phyloP scores from a whole-genome alignment of 2,797 vertebrate species.

The Myioborus miniatus region DNA sequence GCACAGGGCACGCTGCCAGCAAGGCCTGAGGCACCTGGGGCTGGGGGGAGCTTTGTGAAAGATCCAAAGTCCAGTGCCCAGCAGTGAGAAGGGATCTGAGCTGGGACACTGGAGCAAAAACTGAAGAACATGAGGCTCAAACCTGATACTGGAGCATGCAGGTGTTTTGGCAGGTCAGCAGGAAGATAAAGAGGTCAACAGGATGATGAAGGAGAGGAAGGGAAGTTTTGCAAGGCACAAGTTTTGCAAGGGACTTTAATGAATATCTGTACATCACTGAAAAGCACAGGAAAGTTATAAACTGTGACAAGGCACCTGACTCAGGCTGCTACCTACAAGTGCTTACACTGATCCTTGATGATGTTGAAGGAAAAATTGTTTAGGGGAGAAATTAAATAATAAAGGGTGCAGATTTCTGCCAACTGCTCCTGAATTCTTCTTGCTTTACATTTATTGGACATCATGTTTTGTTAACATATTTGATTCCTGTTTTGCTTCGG shows the following conservation, averaged over 20 bases:
- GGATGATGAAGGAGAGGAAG: neutral
- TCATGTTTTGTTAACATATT: neutral
- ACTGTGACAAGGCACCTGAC: neutral
- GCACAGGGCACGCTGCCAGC: neutral
- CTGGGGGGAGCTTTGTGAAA: neutral
- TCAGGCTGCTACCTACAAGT: neutral
- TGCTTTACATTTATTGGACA: neutral
- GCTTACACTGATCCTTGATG: neutral
- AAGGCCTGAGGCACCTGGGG: neutral
- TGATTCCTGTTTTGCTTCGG: constrained; percentile 4
- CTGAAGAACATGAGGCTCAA: neutral
- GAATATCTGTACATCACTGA: neutral
- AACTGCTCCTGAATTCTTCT: neutral
- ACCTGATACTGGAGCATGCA: neutral
- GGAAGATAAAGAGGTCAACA: neutral
- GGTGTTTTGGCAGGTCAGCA: neutral
- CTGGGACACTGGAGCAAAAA: neutral
- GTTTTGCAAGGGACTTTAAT: no score
- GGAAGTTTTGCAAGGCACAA: neutral
- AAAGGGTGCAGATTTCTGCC: neutral
- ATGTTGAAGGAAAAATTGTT: neutral
- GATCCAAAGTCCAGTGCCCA: neutral
- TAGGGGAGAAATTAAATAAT: neutral
- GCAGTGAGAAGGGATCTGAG: neutral
- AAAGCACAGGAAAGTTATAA: neutral